Evolutionary conservation across 37 sponge, comb jelly and placozoan genomes (phyloP).

Genomic region (Beroe ovata): DNA sequence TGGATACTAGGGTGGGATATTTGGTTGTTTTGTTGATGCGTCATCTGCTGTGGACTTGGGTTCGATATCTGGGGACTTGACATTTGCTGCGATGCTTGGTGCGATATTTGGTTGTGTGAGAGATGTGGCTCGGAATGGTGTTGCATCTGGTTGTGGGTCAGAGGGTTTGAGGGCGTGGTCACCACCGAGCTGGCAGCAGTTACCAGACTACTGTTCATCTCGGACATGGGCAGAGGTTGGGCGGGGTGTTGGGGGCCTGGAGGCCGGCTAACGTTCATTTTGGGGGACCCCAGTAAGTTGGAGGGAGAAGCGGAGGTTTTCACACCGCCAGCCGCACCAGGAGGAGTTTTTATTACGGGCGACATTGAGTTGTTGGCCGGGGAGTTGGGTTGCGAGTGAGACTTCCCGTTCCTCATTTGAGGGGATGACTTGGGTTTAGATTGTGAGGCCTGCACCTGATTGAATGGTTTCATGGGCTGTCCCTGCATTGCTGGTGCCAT

Average conservation of each 20-base stretch:
- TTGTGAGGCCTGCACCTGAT: neutral
- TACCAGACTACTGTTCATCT: neutral
- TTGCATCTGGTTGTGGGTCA: neutral
- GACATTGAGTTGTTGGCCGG: conserved; percentile 49
- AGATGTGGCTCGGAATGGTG: neutral
- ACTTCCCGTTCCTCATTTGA: conserved; percentile 46
- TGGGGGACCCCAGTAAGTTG: conserved; percentile 24
- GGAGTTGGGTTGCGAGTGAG: conserved; percentile 47
- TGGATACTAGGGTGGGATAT: neutral
- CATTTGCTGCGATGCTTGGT: neutral
- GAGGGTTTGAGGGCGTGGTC: neutral
- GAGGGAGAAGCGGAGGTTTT: conserved; percentile 51
- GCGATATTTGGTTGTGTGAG: neutral
- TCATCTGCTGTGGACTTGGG: neutral
- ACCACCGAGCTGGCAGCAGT: neutral
- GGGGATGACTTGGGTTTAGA: conserved; percentile 15
- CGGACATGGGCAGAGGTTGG: neutral
- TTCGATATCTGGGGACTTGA: neutral
- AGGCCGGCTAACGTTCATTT: neutral
- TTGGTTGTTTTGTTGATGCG: conserved; percentile 11
- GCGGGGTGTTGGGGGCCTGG: neutral
- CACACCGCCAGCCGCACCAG: neutral
- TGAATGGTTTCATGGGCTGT: conserved; percentile 50
- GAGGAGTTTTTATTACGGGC: conserved; percentile 17
- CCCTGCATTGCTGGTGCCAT: neutral